A percentile compares a stretch with the other conserved stretches of the same genome.
These are phyloP conservation scores for Acipenser transmontanus DNA, from an alignment of 2,797 vertebrate genomes.

Conservation along the genomic window DNA sequence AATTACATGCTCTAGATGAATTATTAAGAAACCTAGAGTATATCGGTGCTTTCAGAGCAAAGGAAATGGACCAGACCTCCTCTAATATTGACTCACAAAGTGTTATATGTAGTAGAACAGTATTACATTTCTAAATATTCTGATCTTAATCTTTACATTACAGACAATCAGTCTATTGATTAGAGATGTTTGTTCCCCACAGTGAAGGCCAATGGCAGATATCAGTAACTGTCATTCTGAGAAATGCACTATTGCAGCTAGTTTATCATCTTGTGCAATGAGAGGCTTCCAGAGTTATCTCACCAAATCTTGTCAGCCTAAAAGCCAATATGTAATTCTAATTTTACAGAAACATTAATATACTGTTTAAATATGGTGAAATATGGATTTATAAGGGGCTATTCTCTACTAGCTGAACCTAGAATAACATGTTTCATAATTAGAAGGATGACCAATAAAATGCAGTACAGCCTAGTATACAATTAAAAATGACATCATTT, in stretches of 20 bases:
- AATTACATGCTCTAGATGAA: constrained; percentile 49
- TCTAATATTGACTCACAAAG: constrained; percentile 55
- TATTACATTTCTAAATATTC: constrained; percentile 63
- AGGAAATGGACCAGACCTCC: constrained; percentile 46
- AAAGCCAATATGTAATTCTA: constrained; percentile 2
- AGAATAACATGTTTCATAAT: not conserved
- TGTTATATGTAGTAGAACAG: constrained; percentile 44
- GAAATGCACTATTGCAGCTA: constrained; percentile 38
- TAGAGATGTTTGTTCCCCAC: constrained; percentile 35
- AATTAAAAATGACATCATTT: too few relatives aligned
- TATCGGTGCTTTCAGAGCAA: constrained; percentile 54
- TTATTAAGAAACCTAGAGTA: constrained; percentile 63
- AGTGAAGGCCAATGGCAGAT: constrained; percentile 44
- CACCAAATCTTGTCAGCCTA: constrained; percentile 10
- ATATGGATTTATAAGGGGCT: not conserved
- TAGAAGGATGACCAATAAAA: not conserved
- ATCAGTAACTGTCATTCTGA: constrained; percentile 42
- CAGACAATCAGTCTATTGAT: constrained; percentile 52
- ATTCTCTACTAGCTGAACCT: not conserved
- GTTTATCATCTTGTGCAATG: constrained; percentile 41
- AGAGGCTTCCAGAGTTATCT: constrained; percentile 30
- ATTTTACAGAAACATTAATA: constrained; percentile 4
- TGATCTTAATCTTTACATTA: constrained; percentile 59
- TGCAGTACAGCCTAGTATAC: not conserved
- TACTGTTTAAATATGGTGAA: not conserved